Evolutionary conservation across 1,140 invertebrate genomes (phyloP).

Genomic region (Danaus plexippus): DNA sequence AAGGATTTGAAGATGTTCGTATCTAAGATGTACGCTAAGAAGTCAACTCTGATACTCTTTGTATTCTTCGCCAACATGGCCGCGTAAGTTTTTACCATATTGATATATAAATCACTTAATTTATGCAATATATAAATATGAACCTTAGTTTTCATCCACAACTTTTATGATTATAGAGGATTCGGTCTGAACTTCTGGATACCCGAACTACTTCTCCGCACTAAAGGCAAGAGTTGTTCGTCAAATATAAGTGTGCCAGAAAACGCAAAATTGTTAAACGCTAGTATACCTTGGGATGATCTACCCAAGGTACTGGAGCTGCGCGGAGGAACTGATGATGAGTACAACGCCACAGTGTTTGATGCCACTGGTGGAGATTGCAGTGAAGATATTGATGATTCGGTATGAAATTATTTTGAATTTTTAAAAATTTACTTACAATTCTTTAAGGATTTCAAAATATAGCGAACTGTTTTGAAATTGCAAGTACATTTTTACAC

Average conservation of each 20-base stretch:
- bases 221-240: slow-evolving; percentile 40
- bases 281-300: slow-evolving; percentile 36
- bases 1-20: slow-evolving; percentile 72
- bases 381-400: slow-evolving; percentile 42
- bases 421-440: slow-evolving; percentile 1
- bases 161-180: slow-evolving; percentile 67
- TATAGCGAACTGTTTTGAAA: too few relatives aligned
- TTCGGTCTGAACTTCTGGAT: slow-evolving; percentile 81
- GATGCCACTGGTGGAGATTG: slow-evolving; percentile 29
- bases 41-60: slow-evolving; percentile 72
- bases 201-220: slow-evolving; percentile 76
- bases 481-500: too few relatives aligned
- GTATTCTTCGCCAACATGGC: slow-evolving; percentile 79
- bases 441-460: too few relatives aligned
- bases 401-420: slow-evolving; percentile 29
- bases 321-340: slow-evolving; percentile 17
- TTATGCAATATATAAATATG: too few relatives aligned
- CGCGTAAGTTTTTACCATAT: slow-evolving; percentile 69
- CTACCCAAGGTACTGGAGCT: slow-evolving; percentile 24
- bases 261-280: slow-evolving; percentile 33
- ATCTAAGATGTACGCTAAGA: slow-evolving; percentile 66
- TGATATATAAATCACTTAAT: not conserved
- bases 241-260: slow-evolving; percentile 25
- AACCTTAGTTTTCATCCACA: too few relatives aligned
- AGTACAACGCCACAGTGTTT: slow-evolving; percentile 26